Percentiles rank a stretch among this genome's conserved stretches.
These are phyloP conservation scores for Oncopodura yosiiana DNA, from an alignment of 1,140 invertebrate species.

Conservation along the genomic window DNA sequence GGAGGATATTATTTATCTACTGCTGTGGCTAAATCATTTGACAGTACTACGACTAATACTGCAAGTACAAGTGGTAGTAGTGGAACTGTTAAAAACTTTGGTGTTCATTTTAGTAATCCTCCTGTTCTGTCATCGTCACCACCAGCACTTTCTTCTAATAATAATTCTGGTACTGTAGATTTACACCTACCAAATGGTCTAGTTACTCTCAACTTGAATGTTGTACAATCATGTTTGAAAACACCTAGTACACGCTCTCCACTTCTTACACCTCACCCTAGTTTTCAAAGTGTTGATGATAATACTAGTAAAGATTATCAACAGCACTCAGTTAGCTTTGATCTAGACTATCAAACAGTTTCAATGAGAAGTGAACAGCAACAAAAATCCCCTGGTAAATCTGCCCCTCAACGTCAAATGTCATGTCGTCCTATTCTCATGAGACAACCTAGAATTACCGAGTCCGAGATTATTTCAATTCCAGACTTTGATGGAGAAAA, in stretches of 20 bases:
- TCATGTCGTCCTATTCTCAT: conserved; percentile 28
- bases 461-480: conserved; percentile 25
- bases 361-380: conserved; percentile 7
- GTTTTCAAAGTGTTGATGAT: conserved; percentile 23
- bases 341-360: conserved; percentile 8
- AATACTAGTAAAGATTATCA: too few species aligned
- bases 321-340: too few species aligned
- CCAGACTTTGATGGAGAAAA: conserved; percentile 26
- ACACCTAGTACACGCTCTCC: conserved; percentile 12
- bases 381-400: conserved; percentile 9
- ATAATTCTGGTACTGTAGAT: conserved; percentile 24
- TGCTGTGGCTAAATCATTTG: too few species aligned
- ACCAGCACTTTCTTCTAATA: too few species aligned
- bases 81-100: too few species aligned
- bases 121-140: too few species aligned
- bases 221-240: too few species aligned
- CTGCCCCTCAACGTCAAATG: too few species aligned
- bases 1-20: too few species aligned
- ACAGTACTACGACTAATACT: too few species aligned
- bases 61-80: too few species aligned
- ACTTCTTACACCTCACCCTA: conserved; percentile 22
- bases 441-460: conserved; percentile 29
- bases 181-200: conserved; percentile 26
- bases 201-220: conserved; percentile 20
- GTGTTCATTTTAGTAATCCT: too few species aligned